Conservation (phyloP, 2,888 invertebrate genomes). For the Sarcophaga subvicina region DNA sequence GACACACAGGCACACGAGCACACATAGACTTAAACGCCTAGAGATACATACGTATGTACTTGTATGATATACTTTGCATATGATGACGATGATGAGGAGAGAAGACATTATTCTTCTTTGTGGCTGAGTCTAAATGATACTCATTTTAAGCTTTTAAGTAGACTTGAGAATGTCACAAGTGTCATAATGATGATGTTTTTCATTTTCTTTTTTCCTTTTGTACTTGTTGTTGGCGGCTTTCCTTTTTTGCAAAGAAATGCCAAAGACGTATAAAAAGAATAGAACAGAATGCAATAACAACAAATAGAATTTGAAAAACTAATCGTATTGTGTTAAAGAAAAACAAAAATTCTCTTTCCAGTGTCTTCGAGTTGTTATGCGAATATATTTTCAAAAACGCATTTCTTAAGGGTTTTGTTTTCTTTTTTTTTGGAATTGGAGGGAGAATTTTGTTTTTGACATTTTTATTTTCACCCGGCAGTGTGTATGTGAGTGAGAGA, state of each 20-base stretch:
- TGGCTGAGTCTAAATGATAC: slow-evolving; percentile 21
- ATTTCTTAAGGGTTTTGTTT: too few relatives aligned
- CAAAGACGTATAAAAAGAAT: too few relatives aligned
- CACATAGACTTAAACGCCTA: neutral
- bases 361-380: too few relatives aligned
- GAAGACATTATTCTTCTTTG: slow-evolving; percentile 2
- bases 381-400: too few relatives aligned
- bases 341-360: too few relatives aligned
- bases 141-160: slow-evolving; percentile 56
- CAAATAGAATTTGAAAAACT: too few relatives aligned
- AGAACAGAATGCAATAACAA: too few relatives aligned
- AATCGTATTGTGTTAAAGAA: too few relatives aligned
- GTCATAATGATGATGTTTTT: slow-evolving; percentile 17
- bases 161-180: slow-evolving; percentile 56
- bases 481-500: too few relatives aligned
- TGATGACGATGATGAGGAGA: neutral
- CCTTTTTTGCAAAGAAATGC: neutral
- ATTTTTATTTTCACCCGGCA: too few relatives aligned
- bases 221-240: slow-evolving; percentile 15
- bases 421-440: too few relatives aligned
- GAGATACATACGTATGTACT: neutral
- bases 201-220: slow-evolving; percentile 5
- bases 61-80: neutral
- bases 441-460: too few relatives aligned
- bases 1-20: neutral